Percentiles rank a stretch among this genome's conserved stretches.
phyloP scores from a whole-genome alignment of 1,140 invertebrate genomes.

The Nautilus pompilius region DNA sequence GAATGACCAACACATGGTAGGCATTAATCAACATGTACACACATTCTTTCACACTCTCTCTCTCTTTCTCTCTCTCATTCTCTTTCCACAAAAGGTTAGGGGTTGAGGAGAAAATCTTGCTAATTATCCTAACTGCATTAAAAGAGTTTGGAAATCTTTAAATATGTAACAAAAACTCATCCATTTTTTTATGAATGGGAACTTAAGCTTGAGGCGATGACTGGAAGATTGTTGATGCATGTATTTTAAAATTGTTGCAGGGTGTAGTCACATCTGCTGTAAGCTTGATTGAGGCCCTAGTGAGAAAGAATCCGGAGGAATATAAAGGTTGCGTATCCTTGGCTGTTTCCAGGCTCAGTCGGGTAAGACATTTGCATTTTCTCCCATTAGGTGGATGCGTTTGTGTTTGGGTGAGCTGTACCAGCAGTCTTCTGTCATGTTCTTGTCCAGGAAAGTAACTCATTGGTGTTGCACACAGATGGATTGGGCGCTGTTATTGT shows the following conservation, averaged over 20 bases:
- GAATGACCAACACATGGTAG: conserved; percentile 94
- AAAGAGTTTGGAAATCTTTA: too few relatives aligned
- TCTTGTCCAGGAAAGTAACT: too few relatives aligned
- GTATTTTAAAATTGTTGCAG: conserved; percentile 21
- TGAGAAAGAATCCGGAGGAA: conserved; percentile 98
- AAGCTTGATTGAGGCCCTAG: conserved; percentile 95
- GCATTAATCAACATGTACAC: conserved; percentile 4
- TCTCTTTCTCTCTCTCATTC: neutral
- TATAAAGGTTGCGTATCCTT: conserved; percentile 98
- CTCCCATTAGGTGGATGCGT: too few relatives aligned
- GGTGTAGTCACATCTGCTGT: conserved; percentile 98
- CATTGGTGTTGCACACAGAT: too few relatives aligned
- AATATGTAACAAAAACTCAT: neutral
- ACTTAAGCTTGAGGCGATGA: neutral
- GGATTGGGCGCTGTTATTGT: too few relatives aligned
- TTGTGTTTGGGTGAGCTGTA: too few relatives aligned
- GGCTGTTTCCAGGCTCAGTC: conserved; percentile 92
- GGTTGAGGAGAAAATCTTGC: too few relatives aligned
- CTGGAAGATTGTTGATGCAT: neutral
- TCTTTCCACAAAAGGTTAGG: neutral
- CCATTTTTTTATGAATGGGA: neutral
- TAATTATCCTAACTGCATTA: too few relatives aligned
- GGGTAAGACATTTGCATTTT: conserved; percentile 72
- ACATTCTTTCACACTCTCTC: neutral
- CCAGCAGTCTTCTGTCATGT: too few relatives aligned